Evolutionary conservation across 2,888 invertebrate genomes (phyloP).

Genomic region (Athalia rosae): DNA sequence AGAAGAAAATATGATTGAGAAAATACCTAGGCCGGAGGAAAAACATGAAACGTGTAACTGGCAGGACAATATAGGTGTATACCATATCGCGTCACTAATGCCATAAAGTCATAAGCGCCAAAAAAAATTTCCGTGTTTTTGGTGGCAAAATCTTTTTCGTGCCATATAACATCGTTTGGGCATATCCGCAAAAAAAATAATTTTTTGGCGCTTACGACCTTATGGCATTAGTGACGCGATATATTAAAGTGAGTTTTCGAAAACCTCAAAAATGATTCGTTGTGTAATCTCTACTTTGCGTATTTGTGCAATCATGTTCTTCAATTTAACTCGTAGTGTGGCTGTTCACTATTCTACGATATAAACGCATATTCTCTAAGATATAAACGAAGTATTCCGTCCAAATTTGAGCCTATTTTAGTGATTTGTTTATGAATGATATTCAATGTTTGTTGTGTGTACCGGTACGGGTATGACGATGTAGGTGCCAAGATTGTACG

Average conservation of each 20-base stretch:
- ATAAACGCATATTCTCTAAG: too few species aligned
- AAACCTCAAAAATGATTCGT: background rate
- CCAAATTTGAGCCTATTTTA: background rate
- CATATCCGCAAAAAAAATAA: too few species aligned
- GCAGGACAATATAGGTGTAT: background rate
- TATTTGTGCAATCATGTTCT: slow-evolving; percentile 3
- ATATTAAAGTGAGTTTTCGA: background rate
- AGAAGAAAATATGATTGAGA: background rate
- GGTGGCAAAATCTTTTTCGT: too few species aligned
- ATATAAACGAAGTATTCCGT: background rate
- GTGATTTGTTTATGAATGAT: slow-evolving; percentile 2
- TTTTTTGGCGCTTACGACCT: too few species aligned
- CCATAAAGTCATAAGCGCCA: too few species aligned
- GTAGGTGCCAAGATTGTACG: background rate
- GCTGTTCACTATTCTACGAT: too few species aligned
- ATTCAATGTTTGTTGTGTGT: too few species aligned
- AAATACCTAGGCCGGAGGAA: background rate
- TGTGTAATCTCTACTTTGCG: background rate
- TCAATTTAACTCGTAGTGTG: background rate
- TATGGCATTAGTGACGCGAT: too few species aligned
- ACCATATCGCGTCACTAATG: too few species aligned
- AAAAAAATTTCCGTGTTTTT: too few species aligned
- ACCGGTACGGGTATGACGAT: slow-evolving; percentile 9
- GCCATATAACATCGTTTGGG: too few species aligned
- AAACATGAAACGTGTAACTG: slow-evolving; percentile 1